phyloP scores from a whole-genome alignment of 2,797 vertebrate genomes.

The Erethizon dorsatum region DNA sequence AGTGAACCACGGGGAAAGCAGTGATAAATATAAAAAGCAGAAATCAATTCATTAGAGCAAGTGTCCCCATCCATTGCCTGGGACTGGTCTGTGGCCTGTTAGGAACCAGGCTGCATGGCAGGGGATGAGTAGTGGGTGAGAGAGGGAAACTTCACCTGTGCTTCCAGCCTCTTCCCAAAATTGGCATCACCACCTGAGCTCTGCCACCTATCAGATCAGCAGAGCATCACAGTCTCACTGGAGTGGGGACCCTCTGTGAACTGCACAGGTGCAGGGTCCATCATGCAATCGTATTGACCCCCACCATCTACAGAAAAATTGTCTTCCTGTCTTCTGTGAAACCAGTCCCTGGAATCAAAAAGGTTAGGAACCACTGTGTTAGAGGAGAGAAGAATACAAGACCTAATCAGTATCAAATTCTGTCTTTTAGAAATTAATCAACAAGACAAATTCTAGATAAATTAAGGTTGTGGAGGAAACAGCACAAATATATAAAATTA shows the following conservation, averaged over 20 bases:
- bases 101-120: not conserved
- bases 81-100: not conserved
- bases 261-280: not conserved
- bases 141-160: not conserved
- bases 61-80: not conserved
- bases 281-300: not conserved
- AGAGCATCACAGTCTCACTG: not conserved
- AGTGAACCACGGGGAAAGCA: not conserved
- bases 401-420: conserved; percentile 2
- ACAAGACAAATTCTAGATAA: not conserved
- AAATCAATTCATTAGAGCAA: not conserved
- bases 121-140: not conserved
- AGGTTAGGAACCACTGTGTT: not conserved
- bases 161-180: not conserved
- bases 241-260: not conserved
- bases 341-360: not conserved
- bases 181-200: not conserved
- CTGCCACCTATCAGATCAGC: not conserved
- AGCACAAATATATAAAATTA: not conserved
- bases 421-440: conserved; percentile 2
- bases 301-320: not conserved
- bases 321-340: not conserved
- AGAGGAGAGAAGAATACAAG: not conserved
- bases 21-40: conserved; percentile 5
- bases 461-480: not conserved